phyloP scores from a whole-genome alignment of 2,113 vertebrate species.

The Vicugna pacos region DNA sequence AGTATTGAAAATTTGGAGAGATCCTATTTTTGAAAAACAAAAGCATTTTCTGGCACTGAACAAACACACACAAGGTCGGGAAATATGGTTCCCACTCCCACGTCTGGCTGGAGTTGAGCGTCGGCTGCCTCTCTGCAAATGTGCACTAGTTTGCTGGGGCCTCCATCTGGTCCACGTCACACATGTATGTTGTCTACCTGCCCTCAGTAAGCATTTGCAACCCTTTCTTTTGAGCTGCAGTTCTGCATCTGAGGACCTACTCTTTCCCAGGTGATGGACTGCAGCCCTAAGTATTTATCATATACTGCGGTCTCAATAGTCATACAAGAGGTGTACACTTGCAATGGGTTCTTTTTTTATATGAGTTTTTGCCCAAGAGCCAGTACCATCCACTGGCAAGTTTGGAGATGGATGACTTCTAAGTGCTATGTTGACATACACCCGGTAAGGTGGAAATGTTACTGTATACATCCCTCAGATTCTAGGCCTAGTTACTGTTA shows the following conservation, averaged over 20 bases:
- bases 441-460: background rate
- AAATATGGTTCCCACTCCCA: background rate
- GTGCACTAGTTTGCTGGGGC: background rate
- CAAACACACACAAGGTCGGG: background rate
- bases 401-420: background rate
- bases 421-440: background rate
- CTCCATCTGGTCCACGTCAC: background rate
- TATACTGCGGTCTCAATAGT: background rate
- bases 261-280: background rate
- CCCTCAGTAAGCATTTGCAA: background rate
- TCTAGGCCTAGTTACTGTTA: background rate
- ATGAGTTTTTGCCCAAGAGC: background rate
- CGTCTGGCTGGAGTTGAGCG: background rate
- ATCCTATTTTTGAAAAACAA: background rate
- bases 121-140: background rate
- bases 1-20: background rate
- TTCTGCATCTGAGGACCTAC: background rate
- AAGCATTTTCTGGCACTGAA: background rate
- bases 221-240: background rate
- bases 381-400: background rate
- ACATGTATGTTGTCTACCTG: background rate
- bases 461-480: background rate
- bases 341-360: background rate
- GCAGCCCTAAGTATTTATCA: background rate
- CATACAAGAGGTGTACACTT: background rate